Evolutionary conservation across 2,888 invertebrate species (phyloP).

Genomic region (Morpho achilles): DNA sequence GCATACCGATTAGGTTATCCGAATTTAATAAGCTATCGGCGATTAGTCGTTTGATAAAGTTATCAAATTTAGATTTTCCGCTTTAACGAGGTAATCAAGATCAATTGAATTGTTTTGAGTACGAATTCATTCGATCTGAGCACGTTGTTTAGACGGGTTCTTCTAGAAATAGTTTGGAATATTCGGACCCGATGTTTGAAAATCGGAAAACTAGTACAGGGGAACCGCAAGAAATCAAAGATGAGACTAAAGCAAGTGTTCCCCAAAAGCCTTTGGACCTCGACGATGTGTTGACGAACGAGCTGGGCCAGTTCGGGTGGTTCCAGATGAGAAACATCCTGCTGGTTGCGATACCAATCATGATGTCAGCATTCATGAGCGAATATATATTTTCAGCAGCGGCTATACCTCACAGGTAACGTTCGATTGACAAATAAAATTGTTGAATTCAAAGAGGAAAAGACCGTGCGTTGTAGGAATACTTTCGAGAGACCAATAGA

Average conservation of each 20-base stretch:
- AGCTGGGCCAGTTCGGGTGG: slow-evolving; percentile 79
- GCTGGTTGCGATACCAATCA: slow-evolving; percentile 78
- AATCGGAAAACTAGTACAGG: neutral
- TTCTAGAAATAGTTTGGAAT: neutral
- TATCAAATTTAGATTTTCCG: neutral
- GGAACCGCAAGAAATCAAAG: neutral
- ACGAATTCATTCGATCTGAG: slow-evolving; percentile 3
- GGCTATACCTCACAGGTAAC: slow-evolving; percentile 83
- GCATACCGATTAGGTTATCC: neutral
- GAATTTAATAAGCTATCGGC: slow-evolving; percentile 1
- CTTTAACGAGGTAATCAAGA: too few species aligned
- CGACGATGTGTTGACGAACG: slow-evolving; percentile 60
- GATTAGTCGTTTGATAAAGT: neutral
- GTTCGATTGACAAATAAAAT: too few species aligned
- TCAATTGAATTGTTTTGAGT: slow-evolving; percentile 39
- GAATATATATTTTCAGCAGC: slow-evolving; percentile 86
- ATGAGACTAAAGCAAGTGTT: neutral
- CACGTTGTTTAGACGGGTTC: neutral
- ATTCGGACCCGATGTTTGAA: neutral
- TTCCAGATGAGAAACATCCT: slow-evolving; percentile 79
- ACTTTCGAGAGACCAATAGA: too few species aligned
- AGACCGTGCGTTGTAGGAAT: too few species aligned
- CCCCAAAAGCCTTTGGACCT: slow-evolving; percentile 38
- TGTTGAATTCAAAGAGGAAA: too few species aligned
- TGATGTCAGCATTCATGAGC: slow-evolving; percentile 80